These are phyloP conservation scores for Stenodera caucasica DNA, from an alignment of 2,888 invertebrate genomes.

Conservation along the genomic window DNA sequence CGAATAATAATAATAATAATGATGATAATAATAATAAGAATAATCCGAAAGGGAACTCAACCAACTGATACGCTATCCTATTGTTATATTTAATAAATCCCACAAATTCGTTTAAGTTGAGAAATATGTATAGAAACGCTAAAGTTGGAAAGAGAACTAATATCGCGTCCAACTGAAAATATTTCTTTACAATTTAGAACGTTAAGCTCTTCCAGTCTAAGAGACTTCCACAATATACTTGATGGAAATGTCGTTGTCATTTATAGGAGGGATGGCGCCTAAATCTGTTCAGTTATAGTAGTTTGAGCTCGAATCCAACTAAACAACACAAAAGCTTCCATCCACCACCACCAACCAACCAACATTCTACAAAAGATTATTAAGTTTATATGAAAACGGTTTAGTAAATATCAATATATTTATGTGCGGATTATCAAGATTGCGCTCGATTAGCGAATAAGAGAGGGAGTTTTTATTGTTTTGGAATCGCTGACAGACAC, in stretches of 20 bases:
- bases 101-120: not conserved
- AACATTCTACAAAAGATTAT: constrained; percentile 53
- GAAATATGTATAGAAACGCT: no score
- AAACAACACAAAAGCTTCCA: constrained; percentile 53
- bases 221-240: constrained; percentile 35
- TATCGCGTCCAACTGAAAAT: constrained; percentile 29
- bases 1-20: not conserved
- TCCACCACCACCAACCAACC: not conserved
- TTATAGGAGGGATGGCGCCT: constrained; percentile 17
- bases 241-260: constrained; percentile 32
- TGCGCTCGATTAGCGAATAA: no score
- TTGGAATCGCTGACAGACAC: constrained; percentile 38
- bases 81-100: constrained; percentile 9
- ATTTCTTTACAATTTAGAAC: constrained; percentile 40
- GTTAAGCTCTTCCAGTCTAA: constrained; percentile 42
- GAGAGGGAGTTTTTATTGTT: not conserved
- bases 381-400: constrained; percentile 55
- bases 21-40: no score
- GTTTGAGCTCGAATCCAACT: constrained; percentile 36
- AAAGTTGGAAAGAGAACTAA: constrained; percentile 24
- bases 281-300: constrained; percentile 31
- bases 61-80: not conserved
- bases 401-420: constrained; percentile 47
- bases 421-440: constrained; percentile 37
- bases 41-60: not conserved